Evolutionary conservation across 2,888 invertebrate genomes (phyloP).

Genomic region (Chymomyza procnemis): DNA sequence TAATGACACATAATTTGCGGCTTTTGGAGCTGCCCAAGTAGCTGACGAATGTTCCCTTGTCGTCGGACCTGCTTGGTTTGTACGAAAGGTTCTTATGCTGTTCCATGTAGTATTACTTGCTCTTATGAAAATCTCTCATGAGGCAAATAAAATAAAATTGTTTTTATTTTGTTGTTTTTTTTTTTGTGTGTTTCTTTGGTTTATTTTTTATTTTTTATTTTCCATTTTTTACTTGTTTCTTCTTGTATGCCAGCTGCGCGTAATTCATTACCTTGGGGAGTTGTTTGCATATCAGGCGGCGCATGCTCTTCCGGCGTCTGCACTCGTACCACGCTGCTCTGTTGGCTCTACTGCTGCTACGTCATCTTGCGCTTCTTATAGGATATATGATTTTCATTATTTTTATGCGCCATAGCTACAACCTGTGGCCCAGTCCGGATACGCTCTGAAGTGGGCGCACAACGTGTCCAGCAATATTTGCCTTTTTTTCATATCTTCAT

Average conservation of each 20-base stretch:
- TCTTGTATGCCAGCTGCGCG: conserved; percentile 43
- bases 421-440: background rate
- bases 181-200: conserved; percentile 10
- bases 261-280: conserved; percentile 62
- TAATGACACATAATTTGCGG: conserved; percentile 75
- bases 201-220: conserved; percentile 16
- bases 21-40: conserved; percentile 44
- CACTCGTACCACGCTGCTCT: background rate
- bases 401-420: conserved; percentile 3
- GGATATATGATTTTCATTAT: conserved; percentile 35
- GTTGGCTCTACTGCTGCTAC: background rate
- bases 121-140: conserved; percentile 61
- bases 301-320: conserved; percentile 8
- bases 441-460: background rate
- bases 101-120: conserved; percentile 22
- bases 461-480: background rate
- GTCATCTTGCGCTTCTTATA: background rate
- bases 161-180: conserved; percentile 46
- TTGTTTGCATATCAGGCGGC: conserved; percentile 45
- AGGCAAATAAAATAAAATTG: conserved; percentile 74
- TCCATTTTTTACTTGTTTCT: background rate
- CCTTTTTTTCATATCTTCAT: conserved; percentile 18
- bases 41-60: conserved; percentile 16
- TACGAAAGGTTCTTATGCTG: background rate
- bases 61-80: conserved; percentile 13